A percentile compares a stretch with the other conserved stretches of the same genome.
phyloP scores from a whole-genome alignment of 2,113 vertebrate genomes.

The Tetrao urogallus region DNA sequence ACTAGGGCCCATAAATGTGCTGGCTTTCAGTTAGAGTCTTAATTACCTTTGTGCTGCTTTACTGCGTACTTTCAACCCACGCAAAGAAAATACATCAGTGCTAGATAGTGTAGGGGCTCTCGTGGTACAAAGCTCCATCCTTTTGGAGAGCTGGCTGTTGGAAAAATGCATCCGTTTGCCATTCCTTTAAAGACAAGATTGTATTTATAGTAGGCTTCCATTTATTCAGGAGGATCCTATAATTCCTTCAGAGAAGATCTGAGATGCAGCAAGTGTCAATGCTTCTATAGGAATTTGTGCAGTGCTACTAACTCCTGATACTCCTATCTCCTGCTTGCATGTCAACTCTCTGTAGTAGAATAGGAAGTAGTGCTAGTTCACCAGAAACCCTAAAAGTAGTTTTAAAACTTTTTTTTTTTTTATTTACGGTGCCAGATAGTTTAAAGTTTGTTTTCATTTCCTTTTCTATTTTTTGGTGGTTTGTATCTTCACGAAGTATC shows the following conservation, averaged over 20 bases:
- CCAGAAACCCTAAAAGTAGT: not conserved
- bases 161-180: not conserved
- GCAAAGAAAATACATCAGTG: constrained; percentile 14
- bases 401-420: not conserved
- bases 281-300: not conserved
- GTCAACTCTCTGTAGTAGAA: not conserved
- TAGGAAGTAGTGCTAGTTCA: not conserved
- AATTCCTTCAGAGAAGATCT: not conserved
- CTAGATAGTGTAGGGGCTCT: not conserved
- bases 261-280: not conserved
- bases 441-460: constrained; percentile 16
- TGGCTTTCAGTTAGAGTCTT: constrained; percentile 39
- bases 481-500: constrained; percentile 13
- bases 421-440: not conserved
- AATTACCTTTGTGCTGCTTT: constrained; percentile 28
- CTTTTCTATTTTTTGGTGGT: not conserved
- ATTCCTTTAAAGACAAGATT: not conserved
- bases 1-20: constrained; percentile 30
- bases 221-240: not conserved
- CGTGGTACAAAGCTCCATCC: not conserved
- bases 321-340: not conserved
- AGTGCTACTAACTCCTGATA: not conserved
- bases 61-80: not conserved
- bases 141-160: not conserved
- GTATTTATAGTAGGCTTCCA: not conserved